Evolutionary conservation across 2,888 invertebrate genomes (phyloP).

Genomic region (Pseudococcus longispinus): DNA sequence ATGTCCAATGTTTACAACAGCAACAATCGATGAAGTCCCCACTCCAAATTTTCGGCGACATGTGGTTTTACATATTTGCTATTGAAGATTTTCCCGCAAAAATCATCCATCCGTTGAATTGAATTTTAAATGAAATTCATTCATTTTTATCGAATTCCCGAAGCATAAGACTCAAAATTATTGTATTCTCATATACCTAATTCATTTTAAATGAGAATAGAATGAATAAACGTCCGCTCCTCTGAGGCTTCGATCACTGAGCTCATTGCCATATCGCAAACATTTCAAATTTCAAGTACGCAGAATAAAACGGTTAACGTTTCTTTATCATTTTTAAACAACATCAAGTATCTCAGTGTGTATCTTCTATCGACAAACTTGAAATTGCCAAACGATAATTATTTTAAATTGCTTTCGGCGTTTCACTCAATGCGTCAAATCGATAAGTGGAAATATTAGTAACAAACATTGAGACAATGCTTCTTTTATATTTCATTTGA

Average conservation of each 20-base stretch:
- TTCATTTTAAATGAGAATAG: background rate
- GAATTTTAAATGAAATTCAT: background rate
- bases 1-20: background rate
- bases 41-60: background rate
- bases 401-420: background rate
- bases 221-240: too few species aligned
- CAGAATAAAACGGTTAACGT: background rate
- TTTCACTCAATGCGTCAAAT: too few species aligned
- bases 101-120: background rate
- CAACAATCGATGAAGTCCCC: background rate
- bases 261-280: background rate
- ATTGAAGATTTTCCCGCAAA: background rate
- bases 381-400: background rate
- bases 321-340: background rate
- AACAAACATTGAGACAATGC: too few species aligned
- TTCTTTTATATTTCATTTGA: too few species aligned
- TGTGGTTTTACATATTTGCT: background rate
- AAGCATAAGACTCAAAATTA: background rate
- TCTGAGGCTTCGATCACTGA: too few species aligned
- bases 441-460: too few species aligned
- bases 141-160: background rate
- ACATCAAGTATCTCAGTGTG: background rate
- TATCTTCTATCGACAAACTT: background rate
- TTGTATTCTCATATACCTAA: too few species aligned
- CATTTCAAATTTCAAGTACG: background rate